Percentiles rank a stretch among this genome's conserved stretches.
These are phyloP conservation scores for Caloenas nicobarica DNA, from an alignment of 2,113 vertebrate species.

Conservation along the genomic window DNA sequence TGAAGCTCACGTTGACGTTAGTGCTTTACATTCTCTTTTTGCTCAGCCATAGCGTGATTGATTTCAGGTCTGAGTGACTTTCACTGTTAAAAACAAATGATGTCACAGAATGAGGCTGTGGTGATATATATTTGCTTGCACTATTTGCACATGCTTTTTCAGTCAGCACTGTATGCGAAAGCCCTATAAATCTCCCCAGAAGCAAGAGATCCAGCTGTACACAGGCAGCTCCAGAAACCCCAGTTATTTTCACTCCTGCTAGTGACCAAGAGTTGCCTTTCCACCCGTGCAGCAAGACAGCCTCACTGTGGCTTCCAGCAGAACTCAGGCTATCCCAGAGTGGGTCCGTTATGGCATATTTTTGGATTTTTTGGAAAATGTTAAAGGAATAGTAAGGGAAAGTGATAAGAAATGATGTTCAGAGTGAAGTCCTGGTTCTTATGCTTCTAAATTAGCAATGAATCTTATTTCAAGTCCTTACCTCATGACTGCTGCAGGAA, in stretches of 20 bases:
- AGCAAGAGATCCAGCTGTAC: neutral
- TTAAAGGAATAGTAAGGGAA: neutral
- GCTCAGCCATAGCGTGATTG: neutral
- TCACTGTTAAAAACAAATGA: neutral
- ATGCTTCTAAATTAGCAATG: neutral
- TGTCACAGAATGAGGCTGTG: neutral
- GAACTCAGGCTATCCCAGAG: neutral
- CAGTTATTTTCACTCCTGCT: neutral
- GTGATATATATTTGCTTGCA: neutral
- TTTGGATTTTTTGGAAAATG: neutral
- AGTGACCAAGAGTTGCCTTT: neutral
- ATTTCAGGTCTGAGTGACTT: neutral
- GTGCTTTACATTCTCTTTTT: neutral
- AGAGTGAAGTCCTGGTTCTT: neutral
- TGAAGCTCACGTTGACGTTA: rapidly evolving
- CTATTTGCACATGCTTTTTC: neutral
- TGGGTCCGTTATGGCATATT: neutral
- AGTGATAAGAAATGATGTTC: neutral
- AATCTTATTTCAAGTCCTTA: neutral
- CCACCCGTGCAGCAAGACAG: neutral
- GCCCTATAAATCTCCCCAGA: conserved; percentile 13
- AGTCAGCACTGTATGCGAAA: neutral
- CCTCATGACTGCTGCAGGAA: neutral
- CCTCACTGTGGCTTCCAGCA: neutral
- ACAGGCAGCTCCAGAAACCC: neutral